Percentiles rank a stretch among this genome's conserved stretches.
phyloP scores from a whole-genome alignment of 1,140 invertebrate genomes.

The Babylonia areolata region DNA sequence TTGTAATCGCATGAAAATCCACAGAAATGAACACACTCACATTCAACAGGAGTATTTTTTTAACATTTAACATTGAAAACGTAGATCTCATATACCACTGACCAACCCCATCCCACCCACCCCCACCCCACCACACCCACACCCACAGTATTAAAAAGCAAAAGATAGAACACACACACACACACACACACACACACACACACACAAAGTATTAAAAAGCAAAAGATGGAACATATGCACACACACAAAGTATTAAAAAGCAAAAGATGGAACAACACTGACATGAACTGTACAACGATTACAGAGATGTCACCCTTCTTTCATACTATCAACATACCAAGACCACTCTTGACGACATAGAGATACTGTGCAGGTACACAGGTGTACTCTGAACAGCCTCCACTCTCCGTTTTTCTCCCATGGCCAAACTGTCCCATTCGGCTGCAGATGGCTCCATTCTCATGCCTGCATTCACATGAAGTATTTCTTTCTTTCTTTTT shows the following conservation, averaged over 20 bases:
- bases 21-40: no score
- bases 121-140: not conserved
- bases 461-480: constrained; percentile 48
- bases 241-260: no score
- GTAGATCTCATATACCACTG: no score
- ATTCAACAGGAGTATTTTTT: no score
- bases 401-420: constrained; percentile 67
- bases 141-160: not conserved
- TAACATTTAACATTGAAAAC: no score
- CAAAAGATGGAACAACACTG: no score
- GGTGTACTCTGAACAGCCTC: constrained; percentile 69
- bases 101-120: not conserved
- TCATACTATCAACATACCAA: constrained; percentile 47
- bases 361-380: constrained; percentile 68
- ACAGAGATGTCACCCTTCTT: not conserved
- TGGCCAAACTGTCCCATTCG: constrained; percentile 73
- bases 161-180: not conserved
- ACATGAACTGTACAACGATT: not conserved
- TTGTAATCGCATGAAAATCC: no score
- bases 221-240: no score
- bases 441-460: constrained; percentile 63
- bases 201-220: not conserved
- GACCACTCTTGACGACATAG: constrained; percentile 57
- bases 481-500: no score
- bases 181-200: constrained; percentile 21